Base-by-base conservation (phyloP, 2,797 vertebrate genomes). In the Sibirionetta formosa region DNA sequence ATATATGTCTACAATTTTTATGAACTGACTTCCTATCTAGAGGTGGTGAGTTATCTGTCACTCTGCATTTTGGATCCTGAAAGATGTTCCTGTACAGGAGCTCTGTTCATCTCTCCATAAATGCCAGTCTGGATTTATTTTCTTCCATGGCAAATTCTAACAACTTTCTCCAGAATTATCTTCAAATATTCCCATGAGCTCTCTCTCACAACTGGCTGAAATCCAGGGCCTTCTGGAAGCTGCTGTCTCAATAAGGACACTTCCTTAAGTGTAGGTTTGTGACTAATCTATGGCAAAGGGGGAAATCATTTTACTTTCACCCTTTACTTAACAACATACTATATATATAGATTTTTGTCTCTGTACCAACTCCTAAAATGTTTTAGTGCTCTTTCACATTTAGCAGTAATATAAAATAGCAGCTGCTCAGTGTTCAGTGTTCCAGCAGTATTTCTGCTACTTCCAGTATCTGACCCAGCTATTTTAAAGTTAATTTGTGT, bases 341-440 rank as follows among this genome's bases (percentile, higher is more conserved):
- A 1, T 68, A 82, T 71, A 70, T 29, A 68, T 1, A 83, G 3
- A 93, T 65, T 57, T 81, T 79, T 65, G 12, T 58, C 70, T 76
- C 51, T 73, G 2, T 38, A 84, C 13, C 35, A 84, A n/a, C 18
- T 76, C 51, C 58, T 82, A 79, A 70, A 91, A 69, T 69, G 54
- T 51, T 87, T 91, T 56, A 77, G 48, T 56, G 46, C 68, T 92
- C 64, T 85, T 95, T 81, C 64, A 46, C 53, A 46, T 69, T 88
- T 66, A 94, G 70, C 65, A 93, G 61, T 33, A 90, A 86, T 75
- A 88, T 38, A 85, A 94, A 93, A 78, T 29, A 94, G 80, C 56
- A 95, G 60, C 71, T 66, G 42, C n/a, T 90, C 58, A 69, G 68
- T 36, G 71, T 56, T 88, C 70, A 82, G 75, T 33, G 46, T 36